A percentile compares a stretch with the other conserved stretches of the same genome.
Evolutionary conservation across 2,797 vertebrate species (phyloP).

Genomic region (Platalea minor): DNA sequence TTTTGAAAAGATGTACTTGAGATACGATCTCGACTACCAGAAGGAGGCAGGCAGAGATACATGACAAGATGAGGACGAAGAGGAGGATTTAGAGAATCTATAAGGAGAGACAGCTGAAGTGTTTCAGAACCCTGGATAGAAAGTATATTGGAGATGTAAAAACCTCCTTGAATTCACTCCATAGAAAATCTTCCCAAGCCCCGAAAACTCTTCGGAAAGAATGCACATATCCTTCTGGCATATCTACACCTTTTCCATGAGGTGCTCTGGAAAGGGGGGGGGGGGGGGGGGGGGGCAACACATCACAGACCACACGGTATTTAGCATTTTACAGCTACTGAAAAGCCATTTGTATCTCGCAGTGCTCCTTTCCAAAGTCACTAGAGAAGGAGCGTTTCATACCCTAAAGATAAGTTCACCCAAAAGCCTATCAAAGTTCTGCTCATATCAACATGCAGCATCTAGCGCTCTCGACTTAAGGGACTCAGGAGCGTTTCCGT

Average conservation of each 20-base stretch:
- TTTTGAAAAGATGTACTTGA: not conserved
- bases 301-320: accelerated
- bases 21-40: not conserved
- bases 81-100: not conserved
- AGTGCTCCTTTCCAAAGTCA: not conserved
- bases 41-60: not conserved
- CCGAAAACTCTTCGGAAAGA: not conserved
- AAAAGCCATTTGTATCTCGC: not conserved
- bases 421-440: not conserved
- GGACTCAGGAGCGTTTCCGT: accelerated
- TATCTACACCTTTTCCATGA: not conserved
- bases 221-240: accelerated
- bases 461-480: accelerated
- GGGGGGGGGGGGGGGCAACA: not conserved
- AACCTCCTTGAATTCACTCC: not conserved
- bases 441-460: accelerated
- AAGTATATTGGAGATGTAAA: not conserved
- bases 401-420: not conserved
- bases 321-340: not conserved
- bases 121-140: not conserved
- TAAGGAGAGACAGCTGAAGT: not conserved
- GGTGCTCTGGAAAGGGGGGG: not conserved
- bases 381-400: accelerated
- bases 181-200: not conserved
- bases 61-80: not conserved